A percentile compares a stretch with the other conserved stretches of the same genome.
phyloP scores from a whole-genome alignment of 2,113 vertebrate genomes.

The Tamias sibiricus region DNA sequence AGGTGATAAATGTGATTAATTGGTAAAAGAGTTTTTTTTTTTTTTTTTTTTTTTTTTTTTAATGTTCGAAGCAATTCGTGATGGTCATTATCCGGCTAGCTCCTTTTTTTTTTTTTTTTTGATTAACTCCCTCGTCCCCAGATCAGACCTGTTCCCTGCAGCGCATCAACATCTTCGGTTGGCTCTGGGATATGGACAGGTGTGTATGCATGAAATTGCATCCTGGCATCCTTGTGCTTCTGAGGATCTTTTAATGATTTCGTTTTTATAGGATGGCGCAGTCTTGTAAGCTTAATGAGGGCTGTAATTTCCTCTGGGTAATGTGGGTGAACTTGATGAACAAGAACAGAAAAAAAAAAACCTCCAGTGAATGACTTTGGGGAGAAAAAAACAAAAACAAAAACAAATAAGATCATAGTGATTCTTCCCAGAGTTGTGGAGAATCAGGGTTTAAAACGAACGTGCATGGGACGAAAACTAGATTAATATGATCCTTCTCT shows the following conservation, averaged over 20 bases:
- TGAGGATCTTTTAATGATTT: slow-evolving; percentile 26
- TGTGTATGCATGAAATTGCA: background rate
- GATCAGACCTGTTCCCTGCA: background rate
- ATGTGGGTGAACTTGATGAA: background rate
- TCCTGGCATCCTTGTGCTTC: background rate
- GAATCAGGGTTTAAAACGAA: background rate
- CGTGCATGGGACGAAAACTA: rapidly evolving
- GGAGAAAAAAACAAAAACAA: background rate
- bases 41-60: background rate
- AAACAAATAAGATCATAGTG: no score
- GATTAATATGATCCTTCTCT: no score
- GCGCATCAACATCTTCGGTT: background rate
- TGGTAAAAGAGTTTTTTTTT: background rate
- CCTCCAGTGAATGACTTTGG: background rate
- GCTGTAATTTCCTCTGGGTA: slow-evolving; percentile 39
- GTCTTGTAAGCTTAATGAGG: slow-evolving; percentile 51
- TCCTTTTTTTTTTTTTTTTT: no score
- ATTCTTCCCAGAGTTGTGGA: background rate
- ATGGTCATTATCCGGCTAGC: rapidly evolving
- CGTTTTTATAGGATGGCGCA: background rate
- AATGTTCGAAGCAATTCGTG: background rate
- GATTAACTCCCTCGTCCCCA: background rate
- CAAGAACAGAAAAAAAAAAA: slow-evolving; percentile 19
- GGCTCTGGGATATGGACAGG: background rate
- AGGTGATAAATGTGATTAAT: background rate